Conservation (phyloP, 2,113 vertebrate species). For the Chionis minor region DNA sequence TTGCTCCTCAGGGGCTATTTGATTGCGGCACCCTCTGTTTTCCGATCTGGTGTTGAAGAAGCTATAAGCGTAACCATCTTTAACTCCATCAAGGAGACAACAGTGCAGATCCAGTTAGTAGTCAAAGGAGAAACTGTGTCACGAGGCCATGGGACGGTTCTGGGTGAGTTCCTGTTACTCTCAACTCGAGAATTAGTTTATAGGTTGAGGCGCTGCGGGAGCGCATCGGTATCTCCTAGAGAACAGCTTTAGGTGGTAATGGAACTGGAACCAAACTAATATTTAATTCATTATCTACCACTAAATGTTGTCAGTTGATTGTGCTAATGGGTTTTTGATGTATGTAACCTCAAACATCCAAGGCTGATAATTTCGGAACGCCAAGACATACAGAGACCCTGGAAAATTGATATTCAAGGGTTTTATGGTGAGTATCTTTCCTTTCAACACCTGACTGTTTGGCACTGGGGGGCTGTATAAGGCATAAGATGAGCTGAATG, state of each 20-base stretch:
- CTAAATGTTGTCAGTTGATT: neutral
- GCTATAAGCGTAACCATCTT: constrained; percentile 90
- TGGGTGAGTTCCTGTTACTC: constrained; percentile 73
- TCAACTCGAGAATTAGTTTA: neutral
- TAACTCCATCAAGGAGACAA: constrained; percentile 80
- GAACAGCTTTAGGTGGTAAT: neutral
- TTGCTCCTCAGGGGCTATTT: constrained; percentile 83
- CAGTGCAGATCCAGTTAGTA: constrained; percentile 85
- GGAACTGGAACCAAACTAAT: neutral
- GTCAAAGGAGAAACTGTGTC: constrained; percentile 86
- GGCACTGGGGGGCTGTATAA: neutral
- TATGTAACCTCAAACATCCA: neutral
- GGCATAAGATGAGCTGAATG: neutral
- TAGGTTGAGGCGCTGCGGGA: neutral
- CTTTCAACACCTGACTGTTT: neutral
- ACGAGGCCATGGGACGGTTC: constrained; percentile 76
- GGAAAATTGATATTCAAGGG: neutral
- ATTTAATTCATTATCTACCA: neutral
- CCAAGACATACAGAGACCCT: neutral
- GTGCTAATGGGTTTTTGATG: neutral
- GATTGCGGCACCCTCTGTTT: constrained; percentile 88
- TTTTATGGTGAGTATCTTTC: neutral
- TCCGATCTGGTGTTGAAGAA: constrained; percentile 85
- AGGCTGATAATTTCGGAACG: neutral
- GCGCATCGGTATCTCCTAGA: fast-evolving